Conservation (phyloP, 2,888 invertebrate species). For the Brachyptera risi region DNA sequence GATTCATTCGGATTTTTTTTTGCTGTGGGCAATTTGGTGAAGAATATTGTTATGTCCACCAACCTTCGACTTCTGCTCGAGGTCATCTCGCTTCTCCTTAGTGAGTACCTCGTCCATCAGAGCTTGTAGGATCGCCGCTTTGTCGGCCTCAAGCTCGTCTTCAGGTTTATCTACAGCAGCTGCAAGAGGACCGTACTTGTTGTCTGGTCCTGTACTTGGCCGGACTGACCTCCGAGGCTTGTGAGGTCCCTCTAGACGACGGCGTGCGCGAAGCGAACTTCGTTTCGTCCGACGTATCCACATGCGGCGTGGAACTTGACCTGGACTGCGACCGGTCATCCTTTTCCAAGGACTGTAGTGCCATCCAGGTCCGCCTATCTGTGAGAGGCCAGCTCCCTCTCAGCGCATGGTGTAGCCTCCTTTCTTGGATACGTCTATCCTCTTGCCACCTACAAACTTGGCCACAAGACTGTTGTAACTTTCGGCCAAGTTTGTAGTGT, state of each 20-base stretch:
- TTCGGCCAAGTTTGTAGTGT: slow-evolving; percentile 29
- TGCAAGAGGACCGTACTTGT: neutral
- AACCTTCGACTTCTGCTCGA: neutral
- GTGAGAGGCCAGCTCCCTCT: neutral
- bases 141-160: neutral
- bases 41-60: too few relatives aligned
- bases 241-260: neutral
- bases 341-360: neutral
- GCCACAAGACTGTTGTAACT: slow-evolving; percentile 25
- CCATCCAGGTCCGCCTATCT: neutral
- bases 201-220: neutral
- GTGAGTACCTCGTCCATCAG: neutral
- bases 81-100: neutral
- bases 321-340: neutral
- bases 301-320: neutral
- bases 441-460: slow-evolving; percentile 28
- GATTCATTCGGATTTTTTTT: too few relatives aligned
- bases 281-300: neutral
- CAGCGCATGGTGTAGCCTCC: slow-evolving; percentile 22
- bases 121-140: neutral
- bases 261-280: neutral
- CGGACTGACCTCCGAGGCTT: neutral
- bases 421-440: slow-evolving; percentile 20
- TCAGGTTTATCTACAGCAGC: neutral
- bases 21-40: too few relatives aligned